Conservation (phyloP, 2,888 invertebrate genomes). For the Dicycla oo region DNA sequence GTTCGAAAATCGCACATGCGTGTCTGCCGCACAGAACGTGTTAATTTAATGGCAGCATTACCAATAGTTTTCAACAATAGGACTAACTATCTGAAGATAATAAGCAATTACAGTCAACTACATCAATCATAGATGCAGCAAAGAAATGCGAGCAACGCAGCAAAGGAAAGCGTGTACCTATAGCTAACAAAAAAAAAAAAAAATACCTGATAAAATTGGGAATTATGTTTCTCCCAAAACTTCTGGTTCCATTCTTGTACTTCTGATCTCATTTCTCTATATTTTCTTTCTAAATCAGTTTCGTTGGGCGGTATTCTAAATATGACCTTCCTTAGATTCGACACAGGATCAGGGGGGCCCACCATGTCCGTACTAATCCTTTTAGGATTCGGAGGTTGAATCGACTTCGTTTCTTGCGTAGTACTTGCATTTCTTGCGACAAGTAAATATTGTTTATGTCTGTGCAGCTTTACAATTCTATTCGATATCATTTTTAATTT, state of each 20-base stretch:
- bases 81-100: neutral
- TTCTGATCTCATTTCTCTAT: conserved; percentile 92
- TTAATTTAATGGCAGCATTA: neutral
- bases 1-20: too few relatives aligned
- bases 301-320: conserved; percentile 92
- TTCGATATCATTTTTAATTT: conserved; percentile 61
- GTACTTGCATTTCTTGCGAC: conserved; percentile 71
- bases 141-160: neutral
- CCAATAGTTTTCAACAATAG: neutral
- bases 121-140: neutral
- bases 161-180: too few relatives aligned
- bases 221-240: conserved; percentile 96
- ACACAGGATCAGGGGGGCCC: conserved; percentile 95
- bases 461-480: conserved; percentile 51
- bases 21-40: too few relatives aligned
- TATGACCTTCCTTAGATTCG: conserved; percentile 94
- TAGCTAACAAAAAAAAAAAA: too few relatives aligned
- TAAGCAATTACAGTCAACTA: neutral
- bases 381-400: conserved; percentile 81
- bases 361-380: conserved; percentile 91
- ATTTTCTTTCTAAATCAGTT: conserved; percentile 91
- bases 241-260: conserved; percentile 96
- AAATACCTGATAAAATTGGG: conserved; percentile 92
- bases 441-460: conserved; percentile 61
- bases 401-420: conserved; percentile 76